Conservation (phyloP, 2,113 vertebrate genomes). For the Nothobranchius kuhntae region DNA sequence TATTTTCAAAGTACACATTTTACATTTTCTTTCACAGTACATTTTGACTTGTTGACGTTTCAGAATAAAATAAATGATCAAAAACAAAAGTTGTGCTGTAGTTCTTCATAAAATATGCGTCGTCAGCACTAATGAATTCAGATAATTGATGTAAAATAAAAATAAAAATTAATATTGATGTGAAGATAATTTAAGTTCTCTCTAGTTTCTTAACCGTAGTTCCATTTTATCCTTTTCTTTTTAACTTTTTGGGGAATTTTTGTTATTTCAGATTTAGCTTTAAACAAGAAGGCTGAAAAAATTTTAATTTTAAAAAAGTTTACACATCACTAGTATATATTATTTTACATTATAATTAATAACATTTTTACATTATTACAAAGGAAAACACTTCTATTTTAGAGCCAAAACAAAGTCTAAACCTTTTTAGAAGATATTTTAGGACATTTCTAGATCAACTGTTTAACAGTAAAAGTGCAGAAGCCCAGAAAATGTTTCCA, state of each 20-base stretch:
- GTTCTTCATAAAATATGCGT: constrained; percentile 29
- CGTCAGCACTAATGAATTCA: constrained; percentile 15
- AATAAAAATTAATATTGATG: background rate
- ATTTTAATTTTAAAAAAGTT: too few species aligned
- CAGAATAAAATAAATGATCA: background rate
- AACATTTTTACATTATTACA: too few species aligned
- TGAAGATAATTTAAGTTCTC: background rate
- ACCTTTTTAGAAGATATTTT: too few species aligned
- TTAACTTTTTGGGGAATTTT: background rate
- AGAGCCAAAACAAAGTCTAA: background rate
- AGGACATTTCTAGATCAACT: constrained; percentile 4
- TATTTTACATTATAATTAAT: too few species aligned
- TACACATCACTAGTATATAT: too few species aligned
- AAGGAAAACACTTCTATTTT: too few species aligned
- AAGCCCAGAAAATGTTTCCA: background rate
- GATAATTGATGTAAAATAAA: background rate
- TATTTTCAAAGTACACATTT: too few species aligned
- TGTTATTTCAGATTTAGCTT: background rate
- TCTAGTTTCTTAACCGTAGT: background rate
- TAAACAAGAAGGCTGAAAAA: too few species aligned
- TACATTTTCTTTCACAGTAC: too few species aligned
- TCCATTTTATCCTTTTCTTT: background rate
- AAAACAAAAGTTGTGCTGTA: constrained; percentile 18
- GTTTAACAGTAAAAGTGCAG: background rate
- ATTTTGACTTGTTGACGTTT: too few species aligned